Base-by-base conservation (phyloP, 2,888 invertebrate genomes). In the Ischnura elegans region DNA sequence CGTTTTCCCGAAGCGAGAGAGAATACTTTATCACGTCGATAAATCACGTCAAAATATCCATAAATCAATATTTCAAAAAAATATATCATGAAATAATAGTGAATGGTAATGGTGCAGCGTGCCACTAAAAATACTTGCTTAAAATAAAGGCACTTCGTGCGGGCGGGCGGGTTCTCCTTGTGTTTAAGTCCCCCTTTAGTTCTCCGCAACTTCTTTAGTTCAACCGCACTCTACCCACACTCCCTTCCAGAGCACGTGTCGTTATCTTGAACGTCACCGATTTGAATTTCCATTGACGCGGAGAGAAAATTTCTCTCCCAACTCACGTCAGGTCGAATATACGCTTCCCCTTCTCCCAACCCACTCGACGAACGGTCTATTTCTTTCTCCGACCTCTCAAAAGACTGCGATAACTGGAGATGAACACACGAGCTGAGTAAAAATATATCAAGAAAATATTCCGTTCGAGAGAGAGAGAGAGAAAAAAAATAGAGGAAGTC, bases 221-320 rank as follows among this genome's bases (percentile, higher is more conserved):
- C n/a, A n/a, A n/a, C n/a, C n/a, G n/a, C n/a, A n/a, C n/a, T n/a
- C n/a, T 0, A 29, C 76, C 2, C 36, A 29, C 16, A 29, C 76
- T 16, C 76, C 76, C 2, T 10, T 36, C 76, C 76, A 8, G 13
- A 21, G 10, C 36, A 76, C 76, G 76, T 76, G 76, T 66, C 66
- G 13, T 76, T 76, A 76, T 76, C 76, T 76, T 13, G 76, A 36
- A 76, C 76, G 76, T 76, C 76, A 36, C 13, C 36, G 76, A 76
- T 76, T 76, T 76, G 76, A 76, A 76, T 76, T 76, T 76, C 76
- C 76, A 76, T 76, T 76, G 76, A 76, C 76, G 76, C 76, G 13
- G 76, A 16, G 25, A 25, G 13, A 13, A 16, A 76, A 36, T 13
- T n/a, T n/a, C n/a, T n/a, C n/a, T n/a, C 29, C 29, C 76, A 76